Conservation (phyloP, 1,140 invertebrate genomes). For the Apolygus lucorum region DNA sequence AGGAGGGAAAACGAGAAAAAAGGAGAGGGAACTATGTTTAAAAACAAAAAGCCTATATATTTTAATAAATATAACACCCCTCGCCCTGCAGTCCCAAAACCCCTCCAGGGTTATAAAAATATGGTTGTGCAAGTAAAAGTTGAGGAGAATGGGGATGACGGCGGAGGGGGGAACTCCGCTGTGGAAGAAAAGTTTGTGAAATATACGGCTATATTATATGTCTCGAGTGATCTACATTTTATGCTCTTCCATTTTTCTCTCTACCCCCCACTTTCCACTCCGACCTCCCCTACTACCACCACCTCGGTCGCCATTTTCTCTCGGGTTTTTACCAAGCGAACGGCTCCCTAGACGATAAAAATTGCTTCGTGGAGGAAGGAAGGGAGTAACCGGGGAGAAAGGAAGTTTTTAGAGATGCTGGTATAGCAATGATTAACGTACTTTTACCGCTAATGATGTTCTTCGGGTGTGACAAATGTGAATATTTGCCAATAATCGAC, state of each 20-base stretch:
- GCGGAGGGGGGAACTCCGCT: neutral
- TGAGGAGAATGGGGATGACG: neutral
- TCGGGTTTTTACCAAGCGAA: too few relatives aligned
- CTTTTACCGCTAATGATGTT: too few relatives aligned
- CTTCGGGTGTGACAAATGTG: too few relatives aligned
- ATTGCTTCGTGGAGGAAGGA: neutral
- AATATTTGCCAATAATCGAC: too few relatives aligned
- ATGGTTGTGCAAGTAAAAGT: slow-evolving; percentile 22
- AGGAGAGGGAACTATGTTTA: slow-evolving; percentile 19
- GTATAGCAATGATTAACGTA: too few relatives aligned
- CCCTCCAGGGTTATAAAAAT: slow-evolving; percentile 19
- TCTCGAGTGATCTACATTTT: slow-evolving; percentile 24
- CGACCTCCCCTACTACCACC: neutral
- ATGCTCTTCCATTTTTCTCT: slow-evolving; percentile 8
- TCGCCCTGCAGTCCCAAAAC: neutral
- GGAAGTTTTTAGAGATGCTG: too few relatives aligned
- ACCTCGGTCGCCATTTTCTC: too few relatives aligned
- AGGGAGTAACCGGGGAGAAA: neutral
- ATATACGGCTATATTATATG: slow-evolving; percentile 23
- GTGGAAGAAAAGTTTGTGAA: slow-evolving; percentile 22
- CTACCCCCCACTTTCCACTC: neutral
- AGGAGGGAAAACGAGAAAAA: neutral
- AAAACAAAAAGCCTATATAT: slow-evolving; percentile 24
- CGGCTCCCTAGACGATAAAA: slow-evolving; percentile 4
- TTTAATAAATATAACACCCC: slow-evolving; percentile 19